Conservation (phyloP, 2,888 invertebrate genomes). For the Erannis defoliaria region DNA sequence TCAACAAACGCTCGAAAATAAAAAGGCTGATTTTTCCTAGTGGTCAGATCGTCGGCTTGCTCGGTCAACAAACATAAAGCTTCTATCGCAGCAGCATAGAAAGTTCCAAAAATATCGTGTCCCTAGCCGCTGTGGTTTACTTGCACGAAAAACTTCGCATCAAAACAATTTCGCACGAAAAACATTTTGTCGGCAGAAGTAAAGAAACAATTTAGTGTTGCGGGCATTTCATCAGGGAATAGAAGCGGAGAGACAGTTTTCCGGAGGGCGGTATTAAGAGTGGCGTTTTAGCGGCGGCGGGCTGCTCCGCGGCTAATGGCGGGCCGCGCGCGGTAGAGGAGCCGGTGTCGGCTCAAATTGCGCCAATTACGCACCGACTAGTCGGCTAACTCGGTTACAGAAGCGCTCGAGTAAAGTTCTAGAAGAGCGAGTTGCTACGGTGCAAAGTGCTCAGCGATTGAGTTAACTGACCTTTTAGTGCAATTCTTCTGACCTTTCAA, state of each 20-base stretch:
- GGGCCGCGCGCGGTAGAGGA: background rate
- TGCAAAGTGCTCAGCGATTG: conserved; percentile 8
- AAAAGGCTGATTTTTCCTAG: no score
- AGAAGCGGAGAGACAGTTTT: conserved; percentile 25
- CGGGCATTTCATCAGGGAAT: conserved; percentile 12
- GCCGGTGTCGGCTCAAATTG: conserved; percentile 31
- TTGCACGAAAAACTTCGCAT: no score
- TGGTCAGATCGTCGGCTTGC: no score
- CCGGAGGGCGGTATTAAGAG: conserved; percentile 29
- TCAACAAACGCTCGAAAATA: no score
- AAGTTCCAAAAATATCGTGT: background rate
- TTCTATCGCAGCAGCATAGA: no score
- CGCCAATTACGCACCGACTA: conserved; percentile 33
- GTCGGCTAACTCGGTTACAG: conserved; percentile 32
- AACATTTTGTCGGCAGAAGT: conserved; percentile 1
- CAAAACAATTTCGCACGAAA: conserved; percentile 4
- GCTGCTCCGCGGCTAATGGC: conserved; percentile 22
- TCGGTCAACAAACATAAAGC: background rate
- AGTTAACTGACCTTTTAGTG: conserved; percentile 9
- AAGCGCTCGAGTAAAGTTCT: conserved; percentile 5
- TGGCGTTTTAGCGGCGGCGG: conserved; percentile 36
- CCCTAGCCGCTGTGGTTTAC: background rate
- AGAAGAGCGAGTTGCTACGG: background rate
- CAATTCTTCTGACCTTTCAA: conserved; percentile 1
- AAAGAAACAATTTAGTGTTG: conserved; percentile 13